phyloP scores from a whole-genome alignment of 2,113 vertebrate species.

The Chascanopsetta lugubris region DNA sequence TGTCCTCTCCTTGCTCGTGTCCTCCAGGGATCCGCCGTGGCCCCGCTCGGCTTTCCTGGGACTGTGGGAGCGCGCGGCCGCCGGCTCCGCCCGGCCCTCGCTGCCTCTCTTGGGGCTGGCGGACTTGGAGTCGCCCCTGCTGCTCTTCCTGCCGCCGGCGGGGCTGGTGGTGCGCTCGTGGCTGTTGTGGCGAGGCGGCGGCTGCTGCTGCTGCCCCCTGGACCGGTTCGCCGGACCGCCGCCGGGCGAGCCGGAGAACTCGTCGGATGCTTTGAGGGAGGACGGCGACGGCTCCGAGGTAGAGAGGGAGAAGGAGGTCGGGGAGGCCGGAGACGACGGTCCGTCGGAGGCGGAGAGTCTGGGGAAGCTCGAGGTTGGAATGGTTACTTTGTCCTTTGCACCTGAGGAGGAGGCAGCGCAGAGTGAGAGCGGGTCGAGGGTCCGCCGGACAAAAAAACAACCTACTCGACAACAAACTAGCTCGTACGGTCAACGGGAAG shows the following conservation, averaged over 20 bases:
- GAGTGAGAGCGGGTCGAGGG: constrained; percentile 33
- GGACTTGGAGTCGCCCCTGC: constrained; percentile 64
- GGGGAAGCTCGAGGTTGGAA: constrained; percentile 84
- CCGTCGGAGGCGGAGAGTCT: constrained; percentile 81
- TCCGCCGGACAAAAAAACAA: background rate
- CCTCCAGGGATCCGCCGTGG: constrained; percentile 45
- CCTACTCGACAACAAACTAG: too few species aligned
- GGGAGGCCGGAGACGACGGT: constrained; percentile 82
- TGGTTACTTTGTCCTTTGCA: constrained; percentile 85
- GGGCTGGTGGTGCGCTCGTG: constrained; percentile 68
- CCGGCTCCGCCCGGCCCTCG: constrained; percentile 43
- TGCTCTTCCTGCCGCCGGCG: constrained; percentile 57
- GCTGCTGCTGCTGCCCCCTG: constrained; percentile 62
- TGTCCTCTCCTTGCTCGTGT: constrained; percentile 58
- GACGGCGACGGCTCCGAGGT: constrained; percentile 78
- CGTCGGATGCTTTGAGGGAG: constrained; percentile 68
- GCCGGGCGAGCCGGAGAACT: constrained; percentile 66
- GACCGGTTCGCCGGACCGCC: constrained; percentile 41
- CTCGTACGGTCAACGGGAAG: too few species aligned
- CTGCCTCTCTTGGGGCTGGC: constrained; percentile 76
- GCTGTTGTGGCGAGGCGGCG: constrained; percentile 49
- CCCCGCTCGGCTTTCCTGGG: constrained; percentile 74
- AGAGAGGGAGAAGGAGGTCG: constrained; percentile 81
- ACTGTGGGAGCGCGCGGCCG: constrained; percentile 59
- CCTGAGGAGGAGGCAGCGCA: constrained; percentile 74